Percentiles rank a stretch among this genome's conserved stretches.
Evolutionary conservation across 2,888 invertebrate genomes (phyloP).

Genomic region (Dolichomitus sp.): DNA sequence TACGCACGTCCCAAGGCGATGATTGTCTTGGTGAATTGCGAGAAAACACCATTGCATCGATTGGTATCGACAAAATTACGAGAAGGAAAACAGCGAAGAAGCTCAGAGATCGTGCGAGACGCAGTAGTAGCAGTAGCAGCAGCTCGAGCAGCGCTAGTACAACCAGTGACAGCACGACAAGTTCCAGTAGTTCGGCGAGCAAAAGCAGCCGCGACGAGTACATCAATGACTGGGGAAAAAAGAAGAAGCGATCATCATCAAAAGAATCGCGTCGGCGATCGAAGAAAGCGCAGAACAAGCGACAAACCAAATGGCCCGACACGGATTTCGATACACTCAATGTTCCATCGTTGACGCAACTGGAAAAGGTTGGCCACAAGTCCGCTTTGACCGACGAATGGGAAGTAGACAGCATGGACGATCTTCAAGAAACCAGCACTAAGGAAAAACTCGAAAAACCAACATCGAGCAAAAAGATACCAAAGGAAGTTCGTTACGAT

Average conservation of each 20-base stretch:
- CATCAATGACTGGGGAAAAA: slow-evolving; percentile 76
- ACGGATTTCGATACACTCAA: slow-evolving; percentile 82
- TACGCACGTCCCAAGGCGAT: background rate
- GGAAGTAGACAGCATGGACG: slow-evolving; percentile 84
- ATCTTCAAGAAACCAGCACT: slow-evolving; percentile 58
- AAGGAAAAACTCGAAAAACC: slow-evolving; percentile 21
- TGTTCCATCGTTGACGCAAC: slow-evolving; percentile 81
- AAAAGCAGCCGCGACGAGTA: slow-evolving; percentile 71
- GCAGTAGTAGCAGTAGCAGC: slow-evolving; percentile 43
- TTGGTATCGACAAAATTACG: slow-evolving; percentile 8
- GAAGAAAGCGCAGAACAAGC: slow-evolving; percentile 63
- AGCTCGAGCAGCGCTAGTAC: slow-evolving; percentile 7
- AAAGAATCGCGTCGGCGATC: slow-evolving; percentile 59
- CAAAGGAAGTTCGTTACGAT: slow-evolving; percentile 81
- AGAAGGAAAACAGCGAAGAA: slow-evolving; percentile 61
- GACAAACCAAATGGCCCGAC: slow-evolving; percentile 76
- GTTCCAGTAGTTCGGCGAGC: slow-evolving; percentile 61
- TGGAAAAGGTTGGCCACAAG: slow-evolving; percentile 77
- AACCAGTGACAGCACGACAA: slow-evolving; percentile 75
- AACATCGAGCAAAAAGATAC: slow-evolving; percentile 73
- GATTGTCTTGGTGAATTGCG: slow-evolving; percentile 4
- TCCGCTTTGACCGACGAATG: slow-evolving; percentile 81
- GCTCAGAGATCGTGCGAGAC: slow-evolving; percentile 57
- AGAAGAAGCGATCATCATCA: slow-evolving; percentile 61
- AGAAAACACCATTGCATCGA: background rate